Conservation (phyloP, 2,888 invertebrate species). For the Melitaea athalia region DNA sequence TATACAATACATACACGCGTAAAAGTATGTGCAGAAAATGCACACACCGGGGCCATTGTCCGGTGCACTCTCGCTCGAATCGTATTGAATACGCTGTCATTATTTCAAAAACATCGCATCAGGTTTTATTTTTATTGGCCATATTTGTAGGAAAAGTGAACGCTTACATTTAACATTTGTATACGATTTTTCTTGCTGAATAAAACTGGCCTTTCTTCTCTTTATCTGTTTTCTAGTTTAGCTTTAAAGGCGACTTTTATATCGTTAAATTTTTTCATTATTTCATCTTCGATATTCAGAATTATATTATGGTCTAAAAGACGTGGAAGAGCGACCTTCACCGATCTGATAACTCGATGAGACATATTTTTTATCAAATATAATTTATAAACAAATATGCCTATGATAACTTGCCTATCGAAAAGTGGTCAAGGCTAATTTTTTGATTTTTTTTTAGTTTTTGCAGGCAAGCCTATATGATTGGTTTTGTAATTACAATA, state of each 20-base stretch:
- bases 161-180: slow-evolving; percentile 40
- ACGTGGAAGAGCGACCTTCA: no score
- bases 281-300: no score
- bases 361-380: no score
- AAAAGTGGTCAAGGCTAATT: no score
- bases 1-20: slow-evolving; percentile 36
- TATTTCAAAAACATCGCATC: slow-evolving; percentile 42
- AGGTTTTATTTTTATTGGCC: slow-evolving; percentile 45
- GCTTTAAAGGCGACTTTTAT: slow-evolving; percentile 22
- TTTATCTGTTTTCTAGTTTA: slow-evolving; percentile 28
- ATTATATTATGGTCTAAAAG: no score
- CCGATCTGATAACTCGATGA: no score
- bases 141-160: slow-evolving; percentile 43
- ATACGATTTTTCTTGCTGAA: slow-evolving; percentile 36
- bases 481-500: no score
- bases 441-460: no score
- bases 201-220: slow-evolving; percentile 32
- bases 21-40: slow-evolving; percentile 29
- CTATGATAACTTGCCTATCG: no score
- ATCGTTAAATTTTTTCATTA: neutral
- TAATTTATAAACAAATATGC: no score
- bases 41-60: slow-evolving; percentile 34
- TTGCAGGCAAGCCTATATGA: no score
- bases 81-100: slow-evolving; percentile 40
- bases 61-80: slow-evolving; percentile 22